Base-by-base conservation (phyloP, 2,888 invertebrate species). In the Dasysyrphus tricinctus region DNA sequence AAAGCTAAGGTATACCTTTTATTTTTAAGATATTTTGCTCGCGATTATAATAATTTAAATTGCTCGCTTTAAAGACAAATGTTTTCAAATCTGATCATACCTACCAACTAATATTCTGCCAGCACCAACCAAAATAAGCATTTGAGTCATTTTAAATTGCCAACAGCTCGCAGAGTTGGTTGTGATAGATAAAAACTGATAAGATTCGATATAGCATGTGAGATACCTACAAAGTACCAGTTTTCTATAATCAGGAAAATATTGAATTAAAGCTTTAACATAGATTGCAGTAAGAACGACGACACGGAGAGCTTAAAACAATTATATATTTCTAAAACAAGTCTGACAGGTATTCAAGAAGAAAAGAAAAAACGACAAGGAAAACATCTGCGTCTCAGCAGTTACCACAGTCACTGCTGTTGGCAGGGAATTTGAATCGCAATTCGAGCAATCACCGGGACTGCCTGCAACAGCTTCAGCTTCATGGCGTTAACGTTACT, bases 341-440 rank as follows among this genome's bases (percentile, higher is more conserved):
- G 77, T 85, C 63, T 69, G 34, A 85, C 77, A 69, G 61, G 85
- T 74, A 73, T 73, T 44, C 3, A 19, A 49, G 32, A 44, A 42
- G 29, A 24, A 39, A 56, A 16, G 14, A 57, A 16, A 11, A 37
- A 57, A 37, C 57, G 34, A 5, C n/a, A 57, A 57, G 14, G 39
- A 54, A 69, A 69, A 69, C 69, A 69, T 69, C 69, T 69, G 69
- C 69, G 69, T 29, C 39, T 39, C 69, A 69, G 16, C 29, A 39
- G 29, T 19, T 19, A 37, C 39, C 16, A 65, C 32, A n/a, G 3
- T 47, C 16, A 65, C 32, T 32, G 5, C 37, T 39, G 51, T 19
- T 59, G 39, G 34, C 11, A 44, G 42, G 34, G 19, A 70, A 76
- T 76, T 76, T 65, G 14, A 72, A 76, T 70, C n/a, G 56, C 19